Conservation (phyloP, 2,888 invertebrate species). For the Eupithecia subfuscata region DNA sequence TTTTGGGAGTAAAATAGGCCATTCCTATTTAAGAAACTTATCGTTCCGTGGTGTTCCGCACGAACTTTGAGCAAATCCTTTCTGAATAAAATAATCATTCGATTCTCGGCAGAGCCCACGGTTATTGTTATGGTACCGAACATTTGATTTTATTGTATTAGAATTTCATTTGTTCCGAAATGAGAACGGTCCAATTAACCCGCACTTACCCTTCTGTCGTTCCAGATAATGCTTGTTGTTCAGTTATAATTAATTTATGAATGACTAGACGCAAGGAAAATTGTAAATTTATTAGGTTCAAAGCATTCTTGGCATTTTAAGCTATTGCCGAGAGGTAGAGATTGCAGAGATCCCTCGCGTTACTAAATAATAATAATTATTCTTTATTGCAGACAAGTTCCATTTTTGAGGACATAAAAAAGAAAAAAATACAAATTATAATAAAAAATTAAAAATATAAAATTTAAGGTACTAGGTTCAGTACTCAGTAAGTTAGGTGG, state of each 20-base stretch:
- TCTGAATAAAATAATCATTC: constrained; percentile 42
- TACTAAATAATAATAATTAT: no score
- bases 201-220: constrained; percentile 47
- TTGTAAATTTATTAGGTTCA: constrained; percentile 20
- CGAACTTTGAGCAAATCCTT: constrained; percentile 21
- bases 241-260: constrained; percentile 39
- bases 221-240: constrained; percentile 37
- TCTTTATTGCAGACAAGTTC: no score
- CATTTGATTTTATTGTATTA: constrained; percentile 45
- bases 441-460: no score
- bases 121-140: constrained; percentile 40
- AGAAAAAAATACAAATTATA: no score
- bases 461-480: no score
- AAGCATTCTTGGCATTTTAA: neutral
- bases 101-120: constrained; percentile 30
- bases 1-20: neutral
- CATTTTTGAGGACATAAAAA: no score
- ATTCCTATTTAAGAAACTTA: constrained; percentile 8
- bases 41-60: constrained; percentile 7
- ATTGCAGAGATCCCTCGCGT: no score
- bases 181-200: constrained; percentile 53
- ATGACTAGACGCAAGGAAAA: constrained; percentile 35
- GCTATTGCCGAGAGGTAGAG: no score
- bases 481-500: no score
- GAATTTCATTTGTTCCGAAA: constrained; percentile 47